These are phyloP conservation scores for Nemotelus nigrinus DNA, from an alignment of 2,888 invertebrate genomes.

Conservation along the genomic window DNA sequence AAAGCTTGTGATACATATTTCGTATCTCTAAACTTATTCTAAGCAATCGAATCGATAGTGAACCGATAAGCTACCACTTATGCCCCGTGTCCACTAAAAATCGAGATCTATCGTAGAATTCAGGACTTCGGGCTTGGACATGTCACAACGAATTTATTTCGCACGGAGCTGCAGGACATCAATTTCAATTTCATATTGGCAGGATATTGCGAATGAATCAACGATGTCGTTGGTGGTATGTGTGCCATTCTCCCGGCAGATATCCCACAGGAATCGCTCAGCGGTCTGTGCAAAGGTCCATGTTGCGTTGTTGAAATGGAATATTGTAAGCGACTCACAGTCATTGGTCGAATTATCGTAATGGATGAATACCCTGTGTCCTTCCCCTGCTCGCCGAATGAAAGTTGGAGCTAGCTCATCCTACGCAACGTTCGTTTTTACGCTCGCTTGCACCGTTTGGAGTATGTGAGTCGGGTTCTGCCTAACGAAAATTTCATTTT, in stretches of 20 bases:
- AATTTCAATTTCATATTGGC: conserved; percentile 34
- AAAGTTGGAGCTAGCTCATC: background rate
- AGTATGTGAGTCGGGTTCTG: too few relatives aligned
- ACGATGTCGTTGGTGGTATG: background rate
- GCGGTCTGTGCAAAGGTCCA: background rate
- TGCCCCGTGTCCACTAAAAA: background rate
- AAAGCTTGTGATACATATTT: too few relatives aligned
- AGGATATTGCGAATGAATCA: conserved; percentile 16
- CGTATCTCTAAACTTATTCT: too few relatives aligned
- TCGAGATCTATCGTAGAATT: background rate
- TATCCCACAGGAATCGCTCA: background rate
- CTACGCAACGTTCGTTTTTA: too few relatives aligned
- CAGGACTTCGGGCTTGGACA: background rate
- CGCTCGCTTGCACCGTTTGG: too few relatives aligned
- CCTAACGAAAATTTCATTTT: too few relatives aligned
- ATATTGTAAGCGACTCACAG: background rate
- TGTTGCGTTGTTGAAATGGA: background rate
- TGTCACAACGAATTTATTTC: conserved; percentile 21
- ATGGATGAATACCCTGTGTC: conserved; percentile 7
- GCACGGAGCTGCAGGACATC: conserved; percentile 12
- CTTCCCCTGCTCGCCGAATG: background rate
- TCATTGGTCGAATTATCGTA: conserved; percentile 14
- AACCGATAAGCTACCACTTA: too few relatives aligned
- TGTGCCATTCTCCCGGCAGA: background rate
- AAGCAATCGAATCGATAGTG: too few relatives aligned